Percentiles rank a stretch among this genome's conserved stretches.
Evolutionary conservation across 1,140 invertebrate genomes (phyloP).

Genomic region (Drosophila kikkawai): DNA sequence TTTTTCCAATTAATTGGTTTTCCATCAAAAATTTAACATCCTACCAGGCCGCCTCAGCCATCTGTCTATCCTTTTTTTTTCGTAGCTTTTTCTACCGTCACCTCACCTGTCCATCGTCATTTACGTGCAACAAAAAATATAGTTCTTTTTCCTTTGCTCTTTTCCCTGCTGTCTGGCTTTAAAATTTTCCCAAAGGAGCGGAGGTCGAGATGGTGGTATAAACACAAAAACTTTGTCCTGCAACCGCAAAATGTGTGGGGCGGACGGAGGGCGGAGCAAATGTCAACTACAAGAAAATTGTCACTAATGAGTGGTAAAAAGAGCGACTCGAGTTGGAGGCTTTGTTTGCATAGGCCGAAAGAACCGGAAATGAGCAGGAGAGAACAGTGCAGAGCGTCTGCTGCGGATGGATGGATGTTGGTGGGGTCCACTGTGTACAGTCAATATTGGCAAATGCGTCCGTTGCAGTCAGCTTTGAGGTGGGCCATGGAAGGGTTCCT

Average conservation of each 20-base stretch:
- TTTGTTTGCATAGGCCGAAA: constrained; percentile 68
- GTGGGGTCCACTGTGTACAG: constrained; percentile 46
- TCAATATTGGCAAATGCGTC: constrained; percentile 82
- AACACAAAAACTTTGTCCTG: constrained; percentile 68
- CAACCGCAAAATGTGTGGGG: constrained; percentile 35
- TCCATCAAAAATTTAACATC: constrained; percentile 74
- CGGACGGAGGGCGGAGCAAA: constrained; percentile 56
- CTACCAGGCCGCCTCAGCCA: constrained; percentile 10
- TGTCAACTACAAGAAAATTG: constrained; percentile 84
- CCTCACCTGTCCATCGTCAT: constrained; percentile 25
- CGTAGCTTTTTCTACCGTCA: background rate
- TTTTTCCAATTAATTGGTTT: constrained; percentile 83
- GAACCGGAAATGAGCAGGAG: constrained; percentile 40
- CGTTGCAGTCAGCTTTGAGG: constrained; percentile 59
- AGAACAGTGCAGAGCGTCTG: background rate
- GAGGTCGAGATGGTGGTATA: constrained; percentile 28
- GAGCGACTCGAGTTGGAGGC: constrained; percentile 49
- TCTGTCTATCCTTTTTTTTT: constrained; percentile 14
- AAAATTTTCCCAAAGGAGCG: constrained; percentile 24
- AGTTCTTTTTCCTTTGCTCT: constrained; percentile 1
- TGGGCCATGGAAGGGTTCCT: constrained; percentile 13
- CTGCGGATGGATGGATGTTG: constrained; percentile 5
- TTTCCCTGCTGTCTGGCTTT: constrained; percentile 37
- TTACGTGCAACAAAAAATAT: constrained; percentile 32
- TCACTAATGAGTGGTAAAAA: constrained; percentile 84